phyloP scores from a whole-genome alignment of 2,797 vertebrate genomes.

The Furcifer pardalis region DNA sequence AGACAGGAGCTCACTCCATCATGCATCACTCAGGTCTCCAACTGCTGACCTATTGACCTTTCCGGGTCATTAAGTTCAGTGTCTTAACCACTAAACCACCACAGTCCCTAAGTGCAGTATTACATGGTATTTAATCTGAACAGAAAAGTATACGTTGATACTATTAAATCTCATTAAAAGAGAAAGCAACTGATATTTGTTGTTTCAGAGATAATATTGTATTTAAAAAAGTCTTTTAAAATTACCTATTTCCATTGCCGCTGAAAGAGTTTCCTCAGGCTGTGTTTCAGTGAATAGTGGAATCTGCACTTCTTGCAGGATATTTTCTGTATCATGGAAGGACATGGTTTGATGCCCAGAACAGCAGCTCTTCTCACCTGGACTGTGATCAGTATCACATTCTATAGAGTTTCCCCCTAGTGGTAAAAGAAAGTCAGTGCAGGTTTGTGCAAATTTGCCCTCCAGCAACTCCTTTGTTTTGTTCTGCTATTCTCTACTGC shows the following conservation, averaged over 20 bases:
- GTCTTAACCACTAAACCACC: too few relatives aligned
- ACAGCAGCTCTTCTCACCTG: not conserved
- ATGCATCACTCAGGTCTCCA: too few relatives aligned
- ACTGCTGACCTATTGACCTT: too few relatives aligned
- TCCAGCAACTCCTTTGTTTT: too few relatives aligned
- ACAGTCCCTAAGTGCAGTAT: not conserved
- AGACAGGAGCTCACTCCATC: too few relatives aligned
- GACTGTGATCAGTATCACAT: not conserved
- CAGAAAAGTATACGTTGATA: not conserved
- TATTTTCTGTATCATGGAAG: not conserved
- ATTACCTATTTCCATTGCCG: constrained; percentile 30
- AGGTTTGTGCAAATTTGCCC: not conserved
- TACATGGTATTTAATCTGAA: not conserved
- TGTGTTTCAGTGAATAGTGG: not conserved
- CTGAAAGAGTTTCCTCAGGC: constrained; percentile 11
- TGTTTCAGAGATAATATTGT: not conserved
- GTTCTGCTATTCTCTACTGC: not conserved
- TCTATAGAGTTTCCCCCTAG: not conserved
- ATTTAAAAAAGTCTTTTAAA: not conserved
- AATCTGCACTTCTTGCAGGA: constrained; percentile 16
- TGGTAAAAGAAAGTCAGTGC: constrained; percentile 11
- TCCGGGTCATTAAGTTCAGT: too few relatives aligned
- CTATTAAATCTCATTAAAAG: not conserved
- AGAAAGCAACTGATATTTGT: not conserved
- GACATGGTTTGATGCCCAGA: not conserved